A percentile compares a stretch with the other conserved stretches of the same genome.
phyloP scores from a whole-genome alignment of 2,888 invertebrate genomes.

The Gymnosoma rotundatum region DNA sequence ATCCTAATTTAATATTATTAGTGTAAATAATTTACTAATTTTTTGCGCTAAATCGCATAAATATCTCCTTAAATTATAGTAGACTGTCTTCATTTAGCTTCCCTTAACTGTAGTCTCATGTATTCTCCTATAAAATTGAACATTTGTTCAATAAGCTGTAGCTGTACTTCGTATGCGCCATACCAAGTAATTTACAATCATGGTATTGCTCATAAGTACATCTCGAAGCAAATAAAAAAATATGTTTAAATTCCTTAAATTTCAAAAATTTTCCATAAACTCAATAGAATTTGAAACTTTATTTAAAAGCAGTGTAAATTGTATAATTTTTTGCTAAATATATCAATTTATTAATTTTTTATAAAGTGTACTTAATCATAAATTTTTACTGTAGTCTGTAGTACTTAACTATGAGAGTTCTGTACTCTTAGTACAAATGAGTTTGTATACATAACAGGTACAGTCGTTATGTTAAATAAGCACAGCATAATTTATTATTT shows the following conservation, averaged over 20 bases:
- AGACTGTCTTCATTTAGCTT: conserved; percentile 13
- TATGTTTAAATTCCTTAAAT: not conserved
- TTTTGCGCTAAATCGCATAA: not conserved
- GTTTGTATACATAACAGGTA: conserved; percentile 63
- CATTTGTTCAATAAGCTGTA: conserved; percentile 59
- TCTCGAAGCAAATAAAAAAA: not conserved
- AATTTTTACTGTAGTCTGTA: conserved; percentile 62
- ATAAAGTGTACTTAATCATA: conserved; percentile 50
- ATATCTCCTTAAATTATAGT: not conserved
- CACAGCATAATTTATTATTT: conserved; percentile 14
- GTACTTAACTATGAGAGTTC: conserved; percentile 61
- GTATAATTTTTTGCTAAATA: not conserved
- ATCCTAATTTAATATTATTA: no score
- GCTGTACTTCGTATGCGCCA: conserved; percentile 63
- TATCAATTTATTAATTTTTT: conserved; percentile 26
- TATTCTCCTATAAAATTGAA: conserved; percentile 64
- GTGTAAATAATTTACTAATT: no score
- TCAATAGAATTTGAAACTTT: not conserved
- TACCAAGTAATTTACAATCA: conserved; percentile 62
- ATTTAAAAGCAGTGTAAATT: not conserved
- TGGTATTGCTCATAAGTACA: conserved; percentile 35
- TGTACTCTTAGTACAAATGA: conserved; percentile 57
- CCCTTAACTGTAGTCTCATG: conserved; percentile 46
- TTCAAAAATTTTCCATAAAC: not conserved
- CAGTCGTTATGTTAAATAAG: conserved; percentile 45